Evolutionary conservation across 2,113 vertebrate species (phyloP).

Genomic region (Panurus biarmicus): DNA sequence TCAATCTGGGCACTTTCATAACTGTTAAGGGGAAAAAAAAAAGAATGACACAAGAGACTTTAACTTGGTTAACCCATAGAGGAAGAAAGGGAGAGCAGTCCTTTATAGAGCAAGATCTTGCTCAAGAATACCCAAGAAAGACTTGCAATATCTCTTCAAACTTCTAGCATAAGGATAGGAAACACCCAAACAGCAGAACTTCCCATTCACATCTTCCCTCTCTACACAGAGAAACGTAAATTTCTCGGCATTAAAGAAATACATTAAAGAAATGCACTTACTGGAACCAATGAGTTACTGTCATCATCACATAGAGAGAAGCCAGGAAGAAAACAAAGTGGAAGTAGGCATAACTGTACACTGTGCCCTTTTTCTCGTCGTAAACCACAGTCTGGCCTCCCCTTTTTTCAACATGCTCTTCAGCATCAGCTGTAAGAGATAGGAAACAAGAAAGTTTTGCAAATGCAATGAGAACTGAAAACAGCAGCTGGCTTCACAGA

Average conservation of each 20-base stretch:
- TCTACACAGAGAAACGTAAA: background rate
- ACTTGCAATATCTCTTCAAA: background rate
- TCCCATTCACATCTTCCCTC: background rate
- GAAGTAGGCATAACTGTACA: constrained; percentile 92
- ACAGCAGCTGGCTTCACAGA: background rate
- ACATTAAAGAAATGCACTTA: constrained; percentile 71
- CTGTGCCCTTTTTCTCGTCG: constrained; percentile 82
- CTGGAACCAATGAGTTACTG: constrained; percentile 97
- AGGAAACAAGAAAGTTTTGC: background rate
- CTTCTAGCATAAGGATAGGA: background rate
- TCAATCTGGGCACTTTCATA: constrained; percentile 86
- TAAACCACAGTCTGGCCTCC: constrained; percentile 83
- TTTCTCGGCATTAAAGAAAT: background rate
- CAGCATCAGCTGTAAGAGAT: constrained; percentile 67
- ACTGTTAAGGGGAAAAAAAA: constrained; percentile 62
- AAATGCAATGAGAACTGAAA: background rate
- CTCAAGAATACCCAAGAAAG: background rate
- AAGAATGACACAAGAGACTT: background rate
- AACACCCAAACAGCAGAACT: background rate
- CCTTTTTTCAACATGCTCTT: constrained; percentile 62
- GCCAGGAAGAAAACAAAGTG: constrained; percentile 94
- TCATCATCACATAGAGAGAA: constrained; percentile 98
- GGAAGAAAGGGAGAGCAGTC: background rate
- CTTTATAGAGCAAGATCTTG: background rate
- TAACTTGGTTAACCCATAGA: background rate